Evolutionary conservation across 2,113 vertebrate genomes (phyloP).

Genomic region (Oryzias celebensis): DNA sequence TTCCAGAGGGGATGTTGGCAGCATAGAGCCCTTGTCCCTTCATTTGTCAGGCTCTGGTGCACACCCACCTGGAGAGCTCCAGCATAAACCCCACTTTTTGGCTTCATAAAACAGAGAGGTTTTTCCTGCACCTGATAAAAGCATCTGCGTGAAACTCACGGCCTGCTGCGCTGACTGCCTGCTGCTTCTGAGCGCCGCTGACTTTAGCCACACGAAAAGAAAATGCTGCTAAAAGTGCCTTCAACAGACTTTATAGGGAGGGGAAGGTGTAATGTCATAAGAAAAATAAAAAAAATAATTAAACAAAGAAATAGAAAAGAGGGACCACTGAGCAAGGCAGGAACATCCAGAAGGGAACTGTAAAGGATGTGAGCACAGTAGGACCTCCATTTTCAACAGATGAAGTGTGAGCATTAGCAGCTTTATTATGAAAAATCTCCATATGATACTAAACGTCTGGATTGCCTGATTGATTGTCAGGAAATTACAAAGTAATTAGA

Average conservation of each 20-base stretch:
- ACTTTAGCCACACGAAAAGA: constrained; percentile 18
- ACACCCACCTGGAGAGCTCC: no score
- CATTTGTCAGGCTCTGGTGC: no score
- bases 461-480: not conserved
- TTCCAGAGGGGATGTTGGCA: no score
- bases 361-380: not conserved
- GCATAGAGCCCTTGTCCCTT: no score
- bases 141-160: not conserved
- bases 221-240: constrained; percentile 18
- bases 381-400: constrained; percentile 9
- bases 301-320: constrained; percentile 15
- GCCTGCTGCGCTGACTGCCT: not conserved
- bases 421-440: not conserved
- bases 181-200: constrained; percentile 13
- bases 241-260: constrained; percentile 31
- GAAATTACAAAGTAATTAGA: constrained; percentile 4
- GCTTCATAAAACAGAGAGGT: not conserved
- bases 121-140: not conserved
- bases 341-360: constrained; percentile 18
- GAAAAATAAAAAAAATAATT: constrained; percentile 39
- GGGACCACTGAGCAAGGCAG: not conserved
- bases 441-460: not conserved
- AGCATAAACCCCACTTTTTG: not conserved
- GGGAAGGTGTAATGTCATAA: constrained; percentile 22
- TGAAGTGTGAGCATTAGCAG: not conserved